Evolutionary conservation across 1,140 invertebrate species (phyloP), one percentile per base, ranked within the genome.

Genomic region (Nasonia giraulti): DNA sequence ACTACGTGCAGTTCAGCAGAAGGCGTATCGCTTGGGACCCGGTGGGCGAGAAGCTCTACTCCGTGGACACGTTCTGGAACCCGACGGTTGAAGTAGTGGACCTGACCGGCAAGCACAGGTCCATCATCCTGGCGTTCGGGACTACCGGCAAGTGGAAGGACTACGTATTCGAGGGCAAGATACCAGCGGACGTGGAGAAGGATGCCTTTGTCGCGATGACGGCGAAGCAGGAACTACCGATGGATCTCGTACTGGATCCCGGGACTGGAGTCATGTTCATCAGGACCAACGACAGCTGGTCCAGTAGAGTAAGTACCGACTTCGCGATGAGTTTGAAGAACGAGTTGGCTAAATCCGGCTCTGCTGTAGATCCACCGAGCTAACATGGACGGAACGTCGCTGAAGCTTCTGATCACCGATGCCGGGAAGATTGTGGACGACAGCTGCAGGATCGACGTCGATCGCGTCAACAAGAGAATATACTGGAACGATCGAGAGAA

Each of bases 401-500:
- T 81, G 23, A 81, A 73, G 23, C 44, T 31, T 8, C 10, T 81
- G 27, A 50, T 71, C 71, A 44, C 40, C 27, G 44, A 69, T 27
- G 40, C 79, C 40, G 79, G 79, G 2, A 81, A 27, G 33, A 81
- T 73, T 8, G 23, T 27, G 17, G 33, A 69, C 62, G 40, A 81
- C 37, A 66, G 78, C 12, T 71, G 66, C 23, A 69, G 27, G 4
- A 20, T 81, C 7, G 79, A 81, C 8, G 37, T 81, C 3, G 79
- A 81, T 50, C 79, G 79, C 6, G 3, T 50, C 14, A 81, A 23
- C 23, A 81, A 71, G 12, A 31, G 79, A 3, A 47, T 81, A 40
- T 80, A 80, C n/a, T 80, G 79, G 79, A 80, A 80, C 10, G 66
- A 80, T 47, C 68, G 79, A 0, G 79, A 80, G 17, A 71, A 71